Base-by-base conservation (phyloP, 2,113 vertebrate genomes). In the Cyrtonyx montezumae region DNA sequence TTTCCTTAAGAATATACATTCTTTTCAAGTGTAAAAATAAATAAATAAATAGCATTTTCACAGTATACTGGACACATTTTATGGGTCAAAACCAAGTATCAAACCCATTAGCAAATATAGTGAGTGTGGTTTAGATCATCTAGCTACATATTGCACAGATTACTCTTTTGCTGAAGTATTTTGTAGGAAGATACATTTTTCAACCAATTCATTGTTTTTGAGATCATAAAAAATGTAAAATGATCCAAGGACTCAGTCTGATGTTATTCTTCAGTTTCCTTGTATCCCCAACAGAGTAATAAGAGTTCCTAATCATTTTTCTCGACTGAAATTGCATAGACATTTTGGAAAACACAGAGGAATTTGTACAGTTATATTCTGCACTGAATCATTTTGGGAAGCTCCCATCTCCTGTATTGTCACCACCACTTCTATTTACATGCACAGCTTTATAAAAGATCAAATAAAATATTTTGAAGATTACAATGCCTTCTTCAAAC, bases 171-270 rank as follows among this genome's bases (percentile, higher is more conserved):
- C 21, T 75, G 11, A 28, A 37, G 12, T 66, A 4, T 49, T 71
- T 55, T 17, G 68, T 26, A 37, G 59, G 8, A 49, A 66, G 5
- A 6, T 42, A 40, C 10, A 40, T 28, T 37, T 81, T 32, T 74
- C 22, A 37, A 58, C 5, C 1, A 34, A 7, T 34, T 4, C 2
- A 0, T 20, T 26, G 6, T 55, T 58, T 67, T 42, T 68, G 5
- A 3, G 6, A 37, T 5, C 2, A 8, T 58, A 28, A 11, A 69
- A 73, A 11, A 67, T 22, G 11, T 22, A 15, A 66, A 87, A 30
- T 8, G 63, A 8, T 36, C 79, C 5, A 25, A 43, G 4, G 40
- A 40, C 5, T 12, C 22, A 13, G 6, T 49, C 23, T 53, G 7
- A 55, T 13, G 40, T 11, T 62, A 9, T 45, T 61, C 15, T 3